Conservation (phyloP, 2,888 invertebrate genomes). For the Thera britannica region DNA sequence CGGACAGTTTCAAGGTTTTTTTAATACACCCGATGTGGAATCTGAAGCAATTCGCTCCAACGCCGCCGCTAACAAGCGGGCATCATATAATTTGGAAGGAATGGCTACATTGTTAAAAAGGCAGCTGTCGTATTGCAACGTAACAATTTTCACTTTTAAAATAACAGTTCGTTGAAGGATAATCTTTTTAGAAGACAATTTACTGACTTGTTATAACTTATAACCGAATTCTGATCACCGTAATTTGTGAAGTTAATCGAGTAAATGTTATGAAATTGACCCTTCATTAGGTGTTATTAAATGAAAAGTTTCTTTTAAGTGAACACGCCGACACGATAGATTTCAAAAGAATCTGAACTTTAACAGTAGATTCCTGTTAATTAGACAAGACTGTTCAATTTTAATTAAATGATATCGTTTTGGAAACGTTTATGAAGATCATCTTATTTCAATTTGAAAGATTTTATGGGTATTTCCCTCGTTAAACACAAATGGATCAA, state of each 20-base stretch:
- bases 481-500: conserved; percentile 46
- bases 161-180: conserved; percentile 62
- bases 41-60: conserved; percentile 41
- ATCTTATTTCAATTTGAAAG: conserved; percentile 45
- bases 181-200: conserved; percentile 53
- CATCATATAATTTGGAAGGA: conserved; percentile 72
- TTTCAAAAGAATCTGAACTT: conserved; percentile 36
- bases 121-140: conserved; percentile 67
- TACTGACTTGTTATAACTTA: conserved; percentile 55
- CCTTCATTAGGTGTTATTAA: conserved; percentile 71
- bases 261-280: conserved; percentile 71
- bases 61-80: conserved; percentile 60
- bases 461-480: conserved; percentile 44
- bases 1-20: conserved; percentile 62
- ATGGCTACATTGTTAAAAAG: conserved; percentile 58
- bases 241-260: conserved; percentile 72
- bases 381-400: conserved; percentile 49
- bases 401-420: conserved; percentile 49
- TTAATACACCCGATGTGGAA: conserved; percentile 48
- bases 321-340: conserved; percentile 46
- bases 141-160: conserved; percentile 78
- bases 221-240: conserved; percentile 60
- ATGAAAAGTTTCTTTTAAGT: conserved; percentile 51
- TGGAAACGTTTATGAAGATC: conserved; percentile 46
- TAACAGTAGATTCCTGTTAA: conserved; percentile 50